Evolutionary conservation across 2,797 vertebrate genomes (phyloP), one percentile per base, ranked within the genome.

Genomic region (Remorina albescens): DNA sequence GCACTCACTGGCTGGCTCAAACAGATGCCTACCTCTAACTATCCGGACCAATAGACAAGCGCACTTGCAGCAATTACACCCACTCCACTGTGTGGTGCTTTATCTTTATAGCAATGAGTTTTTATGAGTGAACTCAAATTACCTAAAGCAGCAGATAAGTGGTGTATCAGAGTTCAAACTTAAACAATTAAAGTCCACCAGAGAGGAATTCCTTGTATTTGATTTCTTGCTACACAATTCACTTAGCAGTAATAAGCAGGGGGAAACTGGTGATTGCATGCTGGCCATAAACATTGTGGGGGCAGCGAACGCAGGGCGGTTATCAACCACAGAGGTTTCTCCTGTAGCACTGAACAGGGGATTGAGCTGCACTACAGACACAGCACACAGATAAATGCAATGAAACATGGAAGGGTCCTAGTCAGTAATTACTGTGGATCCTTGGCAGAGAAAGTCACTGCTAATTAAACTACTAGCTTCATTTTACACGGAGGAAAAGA

Each of bases 381-480:
- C 62, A 23, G 83, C 85, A 82, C 85, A 54, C 37, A 90, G 92
- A 93, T 92, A 92, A 93, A 92, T 57, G 86, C 86, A 71, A 78
- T 81, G 90, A 91, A 82, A 78, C 91, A 89, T 65, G 60, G 77
- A 84, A 79, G 80, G 87, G 80, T 80, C 84, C 82, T 80, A 50
- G 83, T 81, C 32, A 41, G 90, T 91, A 93, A 94, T 93, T 93
- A 93, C 89, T 87, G 84, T 57, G 81, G 74, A 80, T 89, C 88
- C 84, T 88, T 90, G 89, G 82, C 88, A 81, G 82, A 34, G 73
- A 85, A 76, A 88, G 78, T 86, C 86, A 72, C 76, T 67, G 77
- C 91, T 93, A 93, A 95, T 95, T 94, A 94, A 92, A 82, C 86
- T 81, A 83, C 83, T 50, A 70, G 87, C 83, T 86, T 85, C 60